These are phyloP conservation scores for Netelia inedita DNA, from an alignment of 2,888 invertebrate species.

Conservation along the genomic window DNA sequence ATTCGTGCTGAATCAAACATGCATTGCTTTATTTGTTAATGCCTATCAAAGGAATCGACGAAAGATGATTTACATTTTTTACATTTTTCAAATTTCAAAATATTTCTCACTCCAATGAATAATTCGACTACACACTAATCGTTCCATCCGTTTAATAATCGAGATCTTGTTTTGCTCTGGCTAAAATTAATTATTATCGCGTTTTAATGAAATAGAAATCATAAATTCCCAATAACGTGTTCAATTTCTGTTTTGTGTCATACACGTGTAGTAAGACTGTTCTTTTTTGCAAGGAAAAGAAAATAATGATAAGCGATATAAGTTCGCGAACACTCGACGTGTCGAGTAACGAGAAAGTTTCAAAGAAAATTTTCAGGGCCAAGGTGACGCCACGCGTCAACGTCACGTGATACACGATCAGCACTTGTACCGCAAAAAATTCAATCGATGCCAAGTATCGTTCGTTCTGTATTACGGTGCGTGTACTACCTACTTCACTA, in stretches of 20 bases:
- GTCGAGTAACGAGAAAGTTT: neutral
- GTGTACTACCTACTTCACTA: neutral
- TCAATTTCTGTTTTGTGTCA: too few species aligned
- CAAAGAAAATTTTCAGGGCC: slow-evolving; percentile 25
- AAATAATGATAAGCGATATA: neutral
- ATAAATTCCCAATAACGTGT: too few species aligned
- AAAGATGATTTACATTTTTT: neutral
- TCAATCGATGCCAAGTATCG: neutral
- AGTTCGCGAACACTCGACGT: neutral
- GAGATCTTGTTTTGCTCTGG: too few species aligned
- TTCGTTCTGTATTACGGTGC: neutral
- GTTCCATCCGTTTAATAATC: too few species aligned
- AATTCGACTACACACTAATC: too few species aligned
- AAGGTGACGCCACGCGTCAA: slow-evolving; percentile 19
- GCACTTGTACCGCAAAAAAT: neutral
- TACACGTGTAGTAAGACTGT: neutral
- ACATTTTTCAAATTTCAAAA: neutral
- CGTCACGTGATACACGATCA: slow-evolving; percentile 27
- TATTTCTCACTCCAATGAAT: too few species aligned
- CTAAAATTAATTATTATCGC: too few species aligned
- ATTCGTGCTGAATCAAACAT: neutral
- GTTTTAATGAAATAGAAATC: too few species aligned
- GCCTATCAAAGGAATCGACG: neutral
- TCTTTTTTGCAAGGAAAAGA: neutral
- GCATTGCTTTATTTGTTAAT: neutral